Evolutionary conservation across 2,888 invertebrate genomes (phyloP).

Genomic region (Troides aeacus): DNA sequence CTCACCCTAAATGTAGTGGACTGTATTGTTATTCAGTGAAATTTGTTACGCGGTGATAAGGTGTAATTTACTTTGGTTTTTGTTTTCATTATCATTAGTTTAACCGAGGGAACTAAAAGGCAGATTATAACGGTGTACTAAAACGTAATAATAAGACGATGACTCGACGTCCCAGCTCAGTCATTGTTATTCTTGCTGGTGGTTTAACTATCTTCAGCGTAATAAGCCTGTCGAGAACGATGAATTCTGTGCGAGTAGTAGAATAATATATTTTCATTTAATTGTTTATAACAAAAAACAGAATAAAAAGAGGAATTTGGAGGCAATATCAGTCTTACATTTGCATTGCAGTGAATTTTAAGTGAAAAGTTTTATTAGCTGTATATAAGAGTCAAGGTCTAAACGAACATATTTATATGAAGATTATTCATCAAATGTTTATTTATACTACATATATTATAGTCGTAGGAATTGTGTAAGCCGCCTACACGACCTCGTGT

Average conservation of each 20-base stretch:
- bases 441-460: neutral
- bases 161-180: conserved; percentile 11
- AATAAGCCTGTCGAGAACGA: neutral
- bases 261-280: too few relatives aligned
- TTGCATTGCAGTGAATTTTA: neutral
- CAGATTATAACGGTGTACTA: conserved; percentile 27
- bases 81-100: conserved; percentile 7
- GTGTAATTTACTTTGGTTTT: conserved; percentile 8
- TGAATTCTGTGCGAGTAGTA: too few relatives aligned
- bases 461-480: conserved; percentile 19
- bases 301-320: too few relatives aligned
- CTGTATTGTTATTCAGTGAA: neutral
- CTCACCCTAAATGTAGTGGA: conserved; percentile 6
- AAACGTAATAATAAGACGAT: conserved; percentile 19
- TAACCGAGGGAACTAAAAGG: conserved; percentile 24
- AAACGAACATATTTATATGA: neutral
- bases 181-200: conserved; percentile 14
- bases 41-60: conserved; percentile 16
- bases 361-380: neutral
- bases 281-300: too few relatives aligned
- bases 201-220: neutral
- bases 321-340: too few relatives aligned
- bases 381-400: neutral
- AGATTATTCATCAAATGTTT: neutral
- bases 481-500: conserved; percentile 33